Conservation (phyloP, 2,888 invertebrate species). For the Papilio protenor region DNA sequence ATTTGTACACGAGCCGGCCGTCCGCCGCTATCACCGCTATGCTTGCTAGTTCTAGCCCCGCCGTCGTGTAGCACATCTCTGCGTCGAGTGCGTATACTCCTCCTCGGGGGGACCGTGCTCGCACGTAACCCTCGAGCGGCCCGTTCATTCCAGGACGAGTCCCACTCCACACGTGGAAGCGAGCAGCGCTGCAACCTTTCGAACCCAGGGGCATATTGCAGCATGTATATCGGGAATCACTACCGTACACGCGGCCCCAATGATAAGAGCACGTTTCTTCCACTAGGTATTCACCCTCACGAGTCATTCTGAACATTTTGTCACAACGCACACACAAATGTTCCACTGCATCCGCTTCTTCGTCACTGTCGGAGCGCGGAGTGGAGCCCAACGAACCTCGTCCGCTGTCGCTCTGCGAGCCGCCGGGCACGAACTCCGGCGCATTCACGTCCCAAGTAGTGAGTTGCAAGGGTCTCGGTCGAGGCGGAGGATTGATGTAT, state of each 20-base stretch:
- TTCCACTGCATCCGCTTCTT: constrained; percentile 84
- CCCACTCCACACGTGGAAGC: constrained; percentile 92
- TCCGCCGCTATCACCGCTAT: constrained; percentile 92
- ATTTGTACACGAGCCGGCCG: constrained; percentile 91
- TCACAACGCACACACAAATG: constrained; percentile 90
- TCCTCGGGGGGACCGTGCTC: constrained; percentile 81
- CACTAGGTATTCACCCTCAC: constrained; percentile 88
- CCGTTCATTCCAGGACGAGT: constrained; percentile 88
- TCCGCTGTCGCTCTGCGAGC: constrained; percentile 82
- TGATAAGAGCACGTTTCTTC: constrained; percentile 93
- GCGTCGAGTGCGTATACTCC: constrained; percentile 95
- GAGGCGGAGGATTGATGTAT: constrained; percentile 83
- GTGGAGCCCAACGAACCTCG: constrained; percentile 83
- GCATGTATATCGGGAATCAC: constrained; percentile 85
- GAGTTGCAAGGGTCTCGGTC: constrained; percentile 69
- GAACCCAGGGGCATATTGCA: constrained; percentile 82
- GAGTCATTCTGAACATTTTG: constrained; percentile 88
- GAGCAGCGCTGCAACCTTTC: constrained; percentile 86
- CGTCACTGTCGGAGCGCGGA: constrained; percentile 83
- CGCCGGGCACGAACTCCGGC: constrained; percentile 86
- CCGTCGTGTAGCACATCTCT: constrained; percentile 97
- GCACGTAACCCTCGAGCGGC: constrained; percentile 87
- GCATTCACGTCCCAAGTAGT: constrained; percentile 87
- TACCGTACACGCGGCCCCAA: constrained; percentile 90
- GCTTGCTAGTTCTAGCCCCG: constrained; percentile 94